Percentiles rank a stretch among this genome's conserved stretches.
Conservation (phyloP, 2,888 invertebrate genomes). For the Tetragonula carbonaria region DNA sequence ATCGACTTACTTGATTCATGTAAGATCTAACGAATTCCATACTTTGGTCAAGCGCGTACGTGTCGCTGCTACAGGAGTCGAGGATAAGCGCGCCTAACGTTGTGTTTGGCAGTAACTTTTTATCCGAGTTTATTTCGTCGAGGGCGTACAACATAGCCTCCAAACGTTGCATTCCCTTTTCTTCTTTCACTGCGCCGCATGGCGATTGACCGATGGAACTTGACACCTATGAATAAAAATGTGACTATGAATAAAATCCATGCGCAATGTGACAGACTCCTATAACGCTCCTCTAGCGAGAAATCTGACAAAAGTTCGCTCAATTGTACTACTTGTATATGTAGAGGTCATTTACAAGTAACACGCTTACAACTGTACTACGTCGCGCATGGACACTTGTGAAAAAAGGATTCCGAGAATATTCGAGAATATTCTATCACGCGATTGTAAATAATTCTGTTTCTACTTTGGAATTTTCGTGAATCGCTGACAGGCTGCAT, state of each 20-base stretch:
- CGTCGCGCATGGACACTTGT: no score
- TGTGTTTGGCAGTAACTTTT: conserved; percentile 86
- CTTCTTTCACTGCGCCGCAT: conserved; percentile 87
- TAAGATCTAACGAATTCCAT: conserved; percentile 88
- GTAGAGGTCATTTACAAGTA: background rate
- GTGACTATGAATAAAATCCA: conserved; percentile 34
- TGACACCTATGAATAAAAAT: conserved; percentile 71
- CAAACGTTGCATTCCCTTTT: conserved; percentile 89
- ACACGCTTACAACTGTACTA: no score
- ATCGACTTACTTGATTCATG: conserved; percentile 85
- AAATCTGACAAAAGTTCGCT: background rate
- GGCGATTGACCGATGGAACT: conserved; percentile 82
- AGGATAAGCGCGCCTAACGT: conserved; percentile 84
- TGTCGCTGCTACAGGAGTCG: conserved; percentile 87
- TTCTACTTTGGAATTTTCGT: background rate
- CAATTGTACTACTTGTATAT: background rate
- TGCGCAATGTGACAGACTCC: background rate
- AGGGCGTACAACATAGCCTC: conserved; percentile 89
- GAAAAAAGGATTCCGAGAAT: background rate
- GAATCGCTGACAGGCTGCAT: background rate
- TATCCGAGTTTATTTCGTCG: conserved; percentile 87
- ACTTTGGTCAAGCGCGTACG: conserved; percentile 88
- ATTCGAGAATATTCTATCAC: background rate
- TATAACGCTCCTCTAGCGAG: background rate
- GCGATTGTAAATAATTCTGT: background rate